Evolutionary conservation across 2,888 invertebrate genomes (phyloP), one percentile per base, ranked within the genome.

Genomic region (Andrena fulva): DNA sequence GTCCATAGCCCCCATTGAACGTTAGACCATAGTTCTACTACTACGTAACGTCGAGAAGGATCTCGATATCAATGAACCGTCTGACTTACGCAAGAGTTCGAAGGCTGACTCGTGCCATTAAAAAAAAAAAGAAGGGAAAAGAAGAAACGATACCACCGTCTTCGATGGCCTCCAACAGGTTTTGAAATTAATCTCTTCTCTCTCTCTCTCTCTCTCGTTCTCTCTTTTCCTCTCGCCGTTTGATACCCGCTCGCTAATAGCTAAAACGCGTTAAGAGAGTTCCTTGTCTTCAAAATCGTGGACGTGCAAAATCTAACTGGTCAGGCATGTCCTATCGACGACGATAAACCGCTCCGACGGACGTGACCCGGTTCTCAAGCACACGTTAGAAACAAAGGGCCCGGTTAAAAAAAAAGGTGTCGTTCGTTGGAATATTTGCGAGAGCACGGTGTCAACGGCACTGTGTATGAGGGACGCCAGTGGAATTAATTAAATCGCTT

Each of bases 161-260:
- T 77, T 82, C 79, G 86, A 29, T 67, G 69, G 78, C 64, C 68
- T 72, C 71, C 77, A 72, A 80, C 64, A 64, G 70, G 70, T 87
- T 88, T 82, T 84, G 62, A 78, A 83, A 86, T 77, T 86, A 56
- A 80, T 75, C 54, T 62, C 71, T 59, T 20, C 20, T 20, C 20
- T 20, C 20, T 20, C 20, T 75, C 54, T 62, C 71, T 59, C 27
- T 54, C 71, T 50, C 24, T 29, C n/a, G 35, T 24, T 20, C 33
- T 24, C 52, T 24, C 35, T 27, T 52, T n/a, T 3, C 20, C 33
- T 52, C 35, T 20, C 48, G 10, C 10, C 35, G 33, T 73, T 77
- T 63, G n/a, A 42, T 54, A 63, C 66, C 64, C 54, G 71, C 85
- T 70, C 71, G 87, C 77, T 88, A 88, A 89, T 80, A 71, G 75